Evolutionary conservation across 2,888 invertebrate genomes (phyloP).

Genomic region (Allolobophora icterica): DNA sequence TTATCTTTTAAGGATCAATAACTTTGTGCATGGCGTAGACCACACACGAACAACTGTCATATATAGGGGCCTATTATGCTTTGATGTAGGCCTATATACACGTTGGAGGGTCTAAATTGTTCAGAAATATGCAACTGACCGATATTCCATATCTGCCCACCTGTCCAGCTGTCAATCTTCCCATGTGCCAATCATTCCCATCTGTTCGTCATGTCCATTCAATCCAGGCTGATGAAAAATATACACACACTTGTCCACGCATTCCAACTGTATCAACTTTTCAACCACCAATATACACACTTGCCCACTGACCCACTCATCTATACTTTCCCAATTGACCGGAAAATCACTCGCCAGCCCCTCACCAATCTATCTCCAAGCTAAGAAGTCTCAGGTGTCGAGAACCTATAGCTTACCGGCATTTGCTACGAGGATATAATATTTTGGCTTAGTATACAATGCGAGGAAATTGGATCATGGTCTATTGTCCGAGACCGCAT

Average conservation of each 20-base stretch:
- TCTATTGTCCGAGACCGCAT: neutral
- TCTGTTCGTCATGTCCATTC: neutral
- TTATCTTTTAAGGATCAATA: neutral
- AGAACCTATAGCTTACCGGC: neutral
- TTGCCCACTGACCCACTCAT: neutral
- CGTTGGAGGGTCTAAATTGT: neutral
- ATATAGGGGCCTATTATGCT: neutral
- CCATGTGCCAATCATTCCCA: neutral
- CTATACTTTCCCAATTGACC: neutral
- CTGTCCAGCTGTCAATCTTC: neutral
- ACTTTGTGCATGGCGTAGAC: too few species aligned
- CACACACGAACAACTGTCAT: neutral
- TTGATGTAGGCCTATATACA: neutral
- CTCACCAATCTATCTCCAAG: neutral
- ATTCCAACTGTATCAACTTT: conserved; percentile 17
- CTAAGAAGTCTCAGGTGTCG: neutral
- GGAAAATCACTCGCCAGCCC: neutral
- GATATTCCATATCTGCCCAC: neutral
- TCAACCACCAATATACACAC: neutral
- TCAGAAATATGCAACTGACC: neutral
- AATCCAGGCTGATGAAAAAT: neutral
- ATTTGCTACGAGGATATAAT: neutral
- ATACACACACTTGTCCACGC: neutral
- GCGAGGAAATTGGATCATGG: neutral
- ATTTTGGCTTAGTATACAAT: neutral